These are phyloP conservation scores for Zapus hudsonius DNA, from an alignment of 2,113 vertebrate genomes.

Conservation along the genomic window DNA sequence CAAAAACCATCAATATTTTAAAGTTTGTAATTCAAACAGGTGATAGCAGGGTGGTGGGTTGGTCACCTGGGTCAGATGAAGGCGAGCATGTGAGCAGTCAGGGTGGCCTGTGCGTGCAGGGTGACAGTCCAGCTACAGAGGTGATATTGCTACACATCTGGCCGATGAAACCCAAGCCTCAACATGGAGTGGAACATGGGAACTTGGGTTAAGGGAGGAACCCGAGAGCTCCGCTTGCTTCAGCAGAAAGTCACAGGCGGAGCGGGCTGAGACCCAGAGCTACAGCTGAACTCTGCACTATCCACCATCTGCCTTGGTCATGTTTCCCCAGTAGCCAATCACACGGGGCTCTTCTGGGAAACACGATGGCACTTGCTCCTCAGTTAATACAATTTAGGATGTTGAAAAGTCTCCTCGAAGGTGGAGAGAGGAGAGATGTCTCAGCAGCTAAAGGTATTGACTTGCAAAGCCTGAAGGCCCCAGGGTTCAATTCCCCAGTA, in stretches of 20 bases:
- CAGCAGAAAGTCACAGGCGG: not conserved
- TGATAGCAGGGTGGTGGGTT: not conserved
- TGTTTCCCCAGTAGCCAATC: no score
- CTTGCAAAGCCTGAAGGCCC: no score
- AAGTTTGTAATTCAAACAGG: conserved; percentile 30
- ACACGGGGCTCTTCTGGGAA: not conserved
- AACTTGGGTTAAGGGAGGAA: not conserved
- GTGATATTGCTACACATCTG: not conserved
- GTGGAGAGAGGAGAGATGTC: no score
- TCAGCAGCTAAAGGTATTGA: no score
- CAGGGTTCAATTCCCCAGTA: no score
- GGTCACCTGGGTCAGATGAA: not conserved
- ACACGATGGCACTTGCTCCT: not conserved
- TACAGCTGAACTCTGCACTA: not conserved
- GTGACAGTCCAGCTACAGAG: no score
- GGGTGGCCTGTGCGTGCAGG: not conserved
- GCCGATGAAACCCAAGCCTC: not conserved
- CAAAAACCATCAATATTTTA: conserved; percentile 59
- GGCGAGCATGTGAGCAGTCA: not conserved
- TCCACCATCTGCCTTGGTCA: not conserved
- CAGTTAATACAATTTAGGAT: not conserved
- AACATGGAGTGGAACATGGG: no score
- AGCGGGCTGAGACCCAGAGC: not conserved
- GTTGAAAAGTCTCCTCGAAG: not conserved
- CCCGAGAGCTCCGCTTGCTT: no score